phyloP scores from a whole-genome alignment of 1,140 invertebrate genomes.

The Leptoteleia sp. region DNA sequence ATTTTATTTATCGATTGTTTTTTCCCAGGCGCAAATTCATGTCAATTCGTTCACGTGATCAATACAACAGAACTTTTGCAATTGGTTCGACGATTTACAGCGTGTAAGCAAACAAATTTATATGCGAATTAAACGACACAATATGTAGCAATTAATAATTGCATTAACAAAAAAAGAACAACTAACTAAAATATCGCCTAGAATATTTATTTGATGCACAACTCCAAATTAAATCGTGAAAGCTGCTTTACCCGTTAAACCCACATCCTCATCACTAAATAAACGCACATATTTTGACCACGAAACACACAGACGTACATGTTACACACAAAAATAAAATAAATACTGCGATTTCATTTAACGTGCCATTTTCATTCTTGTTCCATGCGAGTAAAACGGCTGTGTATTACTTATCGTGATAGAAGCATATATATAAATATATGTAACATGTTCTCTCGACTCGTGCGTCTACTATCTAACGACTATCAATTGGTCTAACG shows the following conservation, averaged over 20 bases:
- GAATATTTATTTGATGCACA: slow-evolving; percentile 35
- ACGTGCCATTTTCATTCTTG: slow-evolving; percentile 66
- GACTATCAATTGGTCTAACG: slow-evolving; percentile 65
- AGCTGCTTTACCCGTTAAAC: slow-evolving; percentile 44
- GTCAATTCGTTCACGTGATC: slow-evolving; percentile 22
- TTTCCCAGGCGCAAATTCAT: slow-evolving; percentile 28
- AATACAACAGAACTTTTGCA: slow-evolving; percentile 15
- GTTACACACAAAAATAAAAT: slow-evolving; percentile 15
- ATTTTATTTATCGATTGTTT: slow-evolving; percentile 29
- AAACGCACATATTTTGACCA: slow-evolving; percentile 31
- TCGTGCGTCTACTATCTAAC: slow-evolving; percentile 63
- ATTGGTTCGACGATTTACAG: slow-evolving; percentile 19
- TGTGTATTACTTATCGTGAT: slow-evolving; percentile 68
- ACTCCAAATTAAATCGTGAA: slow-evolving; percentile 9
- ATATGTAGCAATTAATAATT: not conserved
- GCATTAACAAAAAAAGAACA: slow-evolving; percentile 7
- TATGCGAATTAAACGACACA: slow-evolving; percentile 9
- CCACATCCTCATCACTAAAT: slow-evolving; percentile 20
- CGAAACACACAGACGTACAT: slow-evolving; percentile 19
- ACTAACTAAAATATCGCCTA: slow-evolving; percentile 46
- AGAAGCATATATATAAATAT: slow-evolving; percentile 61
- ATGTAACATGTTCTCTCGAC: slow-evolving; percentile 61
- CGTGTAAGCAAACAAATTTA: slow-evolving; percentile 15
- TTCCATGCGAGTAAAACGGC: slow-evolving; percentile 68
- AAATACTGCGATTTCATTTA: slow-evolving; percentile 63